phyloP scores from a whole-genome alignment of 2,888 invertebrate genomes.

The Morpho deidamia region DNA sequence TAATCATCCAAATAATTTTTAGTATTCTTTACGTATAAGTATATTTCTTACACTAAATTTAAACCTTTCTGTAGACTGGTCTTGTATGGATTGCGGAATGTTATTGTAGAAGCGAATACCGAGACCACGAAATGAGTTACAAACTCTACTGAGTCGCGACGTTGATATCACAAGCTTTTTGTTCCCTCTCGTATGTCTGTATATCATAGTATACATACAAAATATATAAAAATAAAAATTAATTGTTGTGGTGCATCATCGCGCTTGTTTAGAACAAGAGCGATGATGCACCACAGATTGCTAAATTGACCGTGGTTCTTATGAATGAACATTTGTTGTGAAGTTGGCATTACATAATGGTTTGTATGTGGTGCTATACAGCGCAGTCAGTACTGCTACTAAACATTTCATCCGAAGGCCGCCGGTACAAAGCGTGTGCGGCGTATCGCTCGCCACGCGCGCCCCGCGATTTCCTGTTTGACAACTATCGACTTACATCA shows the following conservation, averaged over 20 bases:
- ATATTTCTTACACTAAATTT: no score
- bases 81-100: no score
- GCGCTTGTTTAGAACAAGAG: conserved; percentile 35
- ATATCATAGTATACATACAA: no score
- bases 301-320: conserved; percentile 45
- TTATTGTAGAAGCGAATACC: no score
- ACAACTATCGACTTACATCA: conserved; percentile 77
- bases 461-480: conserved; percentile 74
- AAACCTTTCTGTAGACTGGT: no score
- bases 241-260: conserved; percentile 30
- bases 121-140: no score
- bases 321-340: conserved; percentile 69
- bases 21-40: no score
- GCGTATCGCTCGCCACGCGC: conserved; percentile 67
- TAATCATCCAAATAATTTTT: no score
- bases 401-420: conserved; percentile 69
- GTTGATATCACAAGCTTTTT: no score
- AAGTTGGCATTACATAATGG: conserved; percentile 59
- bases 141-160: no score
- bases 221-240: no score
- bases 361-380: conserved; percentile 45
- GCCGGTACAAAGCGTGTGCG: conserved; percentile 60
- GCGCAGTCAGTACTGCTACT: conserved; percentile 43
- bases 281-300: conserved; percentile 44
- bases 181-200: no score